Evolutionary conservation across 2,888 invertebrate species (phyloP).

Genomic region (Stenolophus ochropezus): DNA sequence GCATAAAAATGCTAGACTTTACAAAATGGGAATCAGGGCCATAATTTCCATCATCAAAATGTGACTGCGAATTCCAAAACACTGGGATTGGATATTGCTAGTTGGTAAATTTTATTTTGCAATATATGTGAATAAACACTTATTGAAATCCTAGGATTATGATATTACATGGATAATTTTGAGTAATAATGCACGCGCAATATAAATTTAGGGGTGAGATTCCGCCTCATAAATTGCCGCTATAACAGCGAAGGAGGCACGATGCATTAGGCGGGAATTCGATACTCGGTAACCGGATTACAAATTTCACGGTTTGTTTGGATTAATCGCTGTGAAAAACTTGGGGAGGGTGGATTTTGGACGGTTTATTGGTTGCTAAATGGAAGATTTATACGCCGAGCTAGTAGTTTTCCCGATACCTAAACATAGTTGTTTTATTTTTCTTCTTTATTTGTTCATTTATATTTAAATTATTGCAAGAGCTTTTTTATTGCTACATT

Average conservation of each 20-base stretch:
- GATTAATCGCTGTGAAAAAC: slow-evolving; percentile 18
- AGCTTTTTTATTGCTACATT: too few relatives aligned
- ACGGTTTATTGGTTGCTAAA: slow-evolving; percentile 1
- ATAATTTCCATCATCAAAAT: too few relatives aligned
- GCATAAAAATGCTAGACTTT: too few relatives aligned
- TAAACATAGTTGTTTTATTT: neutral
- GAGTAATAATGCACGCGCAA: slow-evolving; percentile 29
- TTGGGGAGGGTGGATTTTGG: slow-evolving; percentile 6
- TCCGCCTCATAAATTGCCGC: neutral
- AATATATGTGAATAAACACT: too few relatives aligned
- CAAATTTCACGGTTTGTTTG: slow-evolving; percentile 33
- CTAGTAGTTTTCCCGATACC: neutral
- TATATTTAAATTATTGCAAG: neutral
- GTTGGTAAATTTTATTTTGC: too few relatives aligned
- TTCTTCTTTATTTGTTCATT: neutral
- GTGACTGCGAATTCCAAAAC: too few relatives aligned
- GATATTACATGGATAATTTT: too few relatives aligned
- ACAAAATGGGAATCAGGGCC: too few relatives aligned
- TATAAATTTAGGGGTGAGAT: slow-evolving; percentile 32
- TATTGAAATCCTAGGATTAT: too few relatives aligned
- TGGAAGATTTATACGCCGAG: neutral
- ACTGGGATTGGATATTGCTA: too few relatives aligned
- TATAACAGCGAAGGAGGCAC: neutral
- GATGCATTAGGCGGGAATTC: slow-evolving; percentile 13
- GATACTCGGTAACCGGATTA: slow-evolving; percentile 14